Evolutionary conservation across 2,797 vertebrate species (phyloP).

Genomic region (Nyctalus aviator): DNA sequence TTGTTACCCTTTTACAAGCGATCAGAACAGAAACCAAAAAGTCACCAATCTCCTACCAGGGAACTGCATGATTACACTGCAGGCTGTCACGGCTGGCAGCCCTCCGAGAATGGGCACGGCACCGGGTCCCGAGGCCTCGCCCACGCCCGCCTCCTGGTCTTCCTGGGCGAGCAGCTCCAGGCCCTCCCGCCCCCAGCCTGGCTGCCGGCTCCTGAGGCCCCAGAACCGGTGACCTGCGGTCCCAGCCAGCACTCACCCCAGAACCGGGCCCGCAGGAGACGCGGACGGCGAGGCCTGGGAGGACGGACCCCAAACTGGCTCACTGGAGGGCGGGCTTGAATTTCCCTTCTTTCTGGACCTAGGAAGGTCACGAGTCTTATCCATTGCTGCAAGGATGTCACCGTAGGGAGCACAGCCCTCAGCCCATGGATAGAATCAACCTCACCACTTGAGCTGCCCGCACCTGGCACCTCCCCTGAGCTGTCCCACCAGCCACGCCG

Average conservation of each 20-base stretch:
- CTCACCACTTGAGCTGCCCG: neutral
- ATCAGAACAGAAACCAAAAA: neutral
- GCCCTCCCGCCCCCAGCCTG: neutral
- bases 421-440: neutral
- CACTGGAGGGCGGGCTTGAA: rapidly evolving
- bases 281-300: rapidly evolving
- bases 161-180: rapidly evolving
- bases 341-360: neutral
- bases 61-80: neutral
- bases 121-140: neutral
- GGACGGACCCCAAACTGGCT: neutral
- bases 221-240: neutral
- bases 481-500: rapidly evolving
- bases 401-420: neutral
- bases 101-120: neutral
- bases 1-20: neutral
- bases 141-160: too few species aligned
- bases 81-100: neutral
- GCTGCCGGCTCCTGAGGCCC: neutral
- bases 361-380: neutral
- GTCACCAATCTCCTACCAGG: neutral
- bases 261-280: neutral
- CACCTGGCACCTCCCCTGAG: too few species aligned
- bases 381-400: too few species aligned
- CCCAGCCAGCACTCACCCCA: rapidly evolving